These are phyloP conservation scores for Phallusia fumigata DNA, from an alignment of 23 tunicate species.

Conservation along the genomic window DNA sequence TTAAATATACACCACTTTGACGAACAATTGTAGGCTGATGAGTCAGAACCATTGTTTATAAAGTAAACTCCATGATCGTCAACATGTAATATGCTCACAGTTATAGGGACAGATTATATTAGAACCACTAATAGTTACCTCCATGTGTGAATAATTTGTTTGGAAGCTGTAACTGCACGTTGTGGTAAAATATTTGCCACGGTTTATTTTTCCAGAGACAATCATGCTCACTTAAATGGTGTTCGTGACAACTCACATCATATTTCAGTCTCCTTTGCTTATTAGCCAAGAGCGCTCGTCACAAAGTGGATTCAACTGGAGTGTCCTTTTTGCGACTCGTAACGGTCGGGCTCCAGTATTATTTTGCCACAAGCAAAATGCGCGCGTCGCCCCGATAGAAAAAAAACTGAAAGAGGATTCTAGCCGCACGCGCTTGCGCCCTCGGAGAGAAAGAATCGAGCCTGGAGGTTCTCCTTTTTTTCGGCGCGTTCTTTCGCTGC, in stretches of 20 bases:
- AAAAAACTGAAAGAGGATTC: neutral
- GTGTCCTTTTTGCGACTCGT: conserved; percentile 6
- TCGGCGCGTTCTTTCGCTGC: conserved; percentile 6
- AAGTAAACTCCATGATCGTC: too few species aligned
- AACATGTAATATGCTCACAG: too few species aligned
- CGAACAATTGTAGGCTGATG: too few species aligned
- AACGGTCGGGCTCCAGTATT: neutral
- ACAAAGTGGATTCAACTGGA: conserved; percentile 9
- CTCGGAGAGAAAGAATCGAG: conserved; percentile 3
- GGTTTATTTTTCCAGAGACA: too few species aligned
- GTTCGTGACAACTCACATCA: neutral
- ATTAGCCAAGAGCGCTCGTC: neutral
- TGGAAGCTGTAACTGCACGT: too few species aligned
- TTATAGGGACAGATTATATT: too few species aligned
- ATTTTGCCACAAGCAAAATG: conserved; percentile 7
- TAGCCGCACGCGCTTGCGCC: neutral
- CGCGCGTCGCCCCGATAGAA: neutral
- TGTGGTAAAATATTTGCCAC: too few species aligned
- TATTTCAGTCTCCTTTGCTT: neutral
- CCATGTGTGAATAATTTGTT: too few species aligned
- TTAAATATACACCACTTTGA: too few species aligned
- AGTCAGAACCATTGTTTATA: too few species aligned
- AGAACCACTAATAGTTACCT: too few species aligned
- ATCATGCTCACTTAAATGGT: too few species aligned
- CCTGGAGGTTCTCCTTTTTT: neutral